Percentiles rank a stretch among this genome's conserved stretches.
These are phyloP conservation scores for Pachliopta kotzebuea DNA, from an alignment of 2,888 invertebrate species.

Conservation along the genomic window DNA sequence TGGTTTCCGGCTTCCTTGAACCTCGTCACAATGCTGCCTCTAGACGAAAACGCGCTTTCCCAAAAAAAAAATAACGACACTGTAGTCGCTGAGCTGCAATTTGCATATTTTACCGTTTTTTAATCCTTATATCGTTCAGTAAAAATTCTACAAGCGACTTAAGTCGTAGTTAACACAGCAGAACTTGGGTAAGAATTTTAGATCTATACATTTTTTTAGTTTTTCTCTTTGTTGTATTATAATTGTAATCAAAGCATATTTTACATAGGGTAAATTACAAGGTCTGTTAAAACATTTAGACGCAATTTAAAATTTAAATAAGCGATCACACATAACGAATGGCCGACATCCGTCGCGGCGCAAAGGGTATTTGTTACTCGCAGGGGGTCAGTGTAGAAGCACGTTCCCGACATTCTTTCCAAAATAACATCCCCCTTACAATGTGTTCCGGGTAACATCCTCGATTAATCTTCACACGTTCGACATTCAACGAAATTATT, in stretches of 20 bases:
- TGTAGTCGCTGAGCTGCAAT: conserved; percentile 33
- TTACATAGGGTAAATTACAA: background rate
- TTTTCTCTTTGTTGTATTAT: background rate
- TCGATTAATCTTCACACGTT: conserved; percentile 74
- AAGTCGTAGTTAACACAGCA: background rate
- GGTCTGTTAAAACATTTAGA: conserved; percentile 52
- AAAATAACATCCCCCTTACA: conserved; percentile 70
- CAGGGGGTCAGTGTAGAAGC: conserved; percentile 71
- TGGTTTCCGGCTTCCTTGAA: conserved; percentile 73
- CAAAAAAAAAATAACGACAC: conserved; percentile 45
- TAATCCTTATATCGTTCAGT: conserved; percentile 13
- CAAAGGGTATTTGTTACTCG: conserved; percentile 64
- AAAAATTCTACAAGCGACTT: conserved; percentile 17
- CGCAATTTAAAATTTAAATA: conserved; percentile 68
- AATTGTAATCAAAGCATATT: background rate
- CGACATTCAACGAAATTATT: conserved; percentile 48
- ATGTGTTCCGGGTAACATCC: conserved; percentile 55
- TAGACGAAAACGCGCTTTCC: conserved; percentile 50
- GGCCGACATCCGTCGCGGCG: conserved; percentile 58
- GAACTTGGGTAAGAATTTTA: background rate
- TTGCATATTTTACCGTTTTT: conserved; percentile 28
- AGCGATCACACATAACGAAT: conserved; percentile 65
- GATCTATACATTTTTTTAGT: background rate
- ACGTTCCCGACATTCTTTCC: conserved; percentile 74
- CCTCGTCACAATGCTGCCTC: conserved; percentile 57